A percentile compares a stretch with the other conserved stretches of the same genome.
phyloP scores from a whole-genome alignment of 2,888 invertebrate species.

The Troides aeacus region DNA sequence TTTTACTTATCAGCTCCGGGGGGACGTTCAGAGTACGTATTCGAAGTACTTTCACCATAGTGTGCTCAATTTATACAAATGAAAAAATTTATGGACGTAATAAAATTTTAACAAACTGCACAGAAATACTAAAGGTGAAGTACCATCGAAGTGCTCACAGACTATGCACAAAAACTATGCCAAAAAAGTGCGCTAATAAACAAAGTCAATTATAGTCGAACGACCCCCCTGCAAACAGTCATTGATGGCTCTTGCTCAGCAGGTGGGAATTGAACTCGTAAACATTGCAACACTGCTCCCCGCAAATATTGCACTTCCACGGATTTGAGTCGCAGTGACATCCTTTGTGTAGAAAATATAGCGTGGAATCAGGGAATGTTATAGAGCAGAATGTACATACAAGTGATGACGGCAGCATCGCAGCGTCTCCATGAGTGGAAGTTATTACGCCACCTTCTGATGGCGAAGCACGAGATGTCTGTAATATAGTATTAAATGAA shows the following conservation, averaged over 20 bases:
- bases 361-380: constrained; percentile 96
- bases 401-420: constrained; percentile 78
- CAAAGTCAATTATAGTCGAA: constrained; percentile 60
- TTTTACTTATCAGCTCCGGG: constrained; percentile 71
- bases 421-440: constrained; percentile 84
- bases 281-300: constrained; percentile 95
- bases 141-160: constrained; percentile 67
- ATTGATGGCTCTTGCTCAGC: constrained; percentile 95
- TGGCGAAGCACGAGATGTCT: constrained; percentile 71
- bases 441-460: constrained; percentile 83
- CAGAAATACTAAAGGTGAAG: constrained; percentile 47
- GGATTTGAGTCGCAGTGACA: constrained; percentile 98
- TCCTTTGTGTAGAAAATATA: constrained; percentile 98
- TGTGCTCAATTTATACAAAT: constrained; percentile 19
- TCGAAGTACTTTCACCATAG: constrained; percentile 67
- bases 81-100: constrained; percentile 30
- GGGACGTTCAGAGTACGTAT: constrained; percentile 74
- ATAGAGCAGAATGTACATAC: constrained; percentile 96
- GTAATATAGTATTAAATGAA: constrained; percentile 30
- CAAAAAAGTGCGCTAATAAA: constrained; percentile 54
- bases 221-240: constrained; percentile 78
- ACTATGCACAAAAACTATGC: constrained; percentile 56
- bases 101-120: constrained; percentile 11
- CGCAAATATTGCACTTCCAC: constrained; percentile 98
- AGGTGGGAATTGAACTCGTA: constrained; percentile 98